Base-by-base conservation (phyloP, 2,113 vertebrate species). In the Sisor rabdophorus region DNA sequence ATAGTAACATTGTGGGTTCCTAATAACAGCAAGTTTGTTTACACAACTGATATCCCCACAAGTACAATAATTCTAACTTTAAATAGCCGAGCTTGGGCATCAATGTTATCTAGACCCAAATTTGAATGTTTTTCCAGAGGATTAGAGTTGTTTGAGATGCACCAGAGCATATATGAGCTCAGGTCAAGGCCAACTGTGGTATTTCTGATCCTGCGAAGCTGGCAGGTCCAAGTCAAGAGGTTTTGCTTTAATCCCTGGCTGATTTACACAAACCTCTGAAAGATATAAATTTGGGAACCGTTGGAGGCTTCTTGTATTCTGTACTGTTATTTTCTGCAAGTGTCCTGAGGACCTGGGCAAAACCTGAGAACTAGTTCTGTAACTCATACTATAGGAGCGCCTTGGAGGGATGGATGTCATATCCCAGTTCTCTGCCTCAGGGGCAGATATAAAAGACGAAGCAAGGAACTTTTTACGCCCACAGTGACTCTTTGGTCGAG, bases 141-240 rank as follows among this genome's bases (percentile, higher is more conserved):
- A 36, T 90, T 90, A 79, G 94, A 83, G n/a, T 89, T 85, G 36
- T 93, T 93, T 95, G 87, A 94, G 81, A 6, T 92, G 95, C 36
- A 90, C 91, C 64, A 89, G 91, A 20, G 91, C 83, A 4, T 81
- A 87, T 82, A 90, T 75, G 1, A 92, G 90, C 77, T 96, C 93
- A 22, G 98, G 84, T 19, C 92, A 90, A 20, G 97, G 95, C 96
- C 96, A 97, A 86, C 96, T 99, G 55, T 88, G 82, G 82, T 92
- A 92, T 24, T 89, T 92, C 53, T 88, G 89, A 69, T 94, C 92
- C 78, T 90, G 91, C 11, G 84, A 63, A 0, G 87, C 85, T 2
- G 53, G 28, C 30, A 80, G 87, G 85, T 73, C 79, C 24, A 32
- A 86, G 85, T 71, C 77, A 22, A 32, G 86, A 84, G 82, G 77